Conservation (phyloP, 2,888 invertebrate genomes). For the Arctia plantaginis region DNA sequence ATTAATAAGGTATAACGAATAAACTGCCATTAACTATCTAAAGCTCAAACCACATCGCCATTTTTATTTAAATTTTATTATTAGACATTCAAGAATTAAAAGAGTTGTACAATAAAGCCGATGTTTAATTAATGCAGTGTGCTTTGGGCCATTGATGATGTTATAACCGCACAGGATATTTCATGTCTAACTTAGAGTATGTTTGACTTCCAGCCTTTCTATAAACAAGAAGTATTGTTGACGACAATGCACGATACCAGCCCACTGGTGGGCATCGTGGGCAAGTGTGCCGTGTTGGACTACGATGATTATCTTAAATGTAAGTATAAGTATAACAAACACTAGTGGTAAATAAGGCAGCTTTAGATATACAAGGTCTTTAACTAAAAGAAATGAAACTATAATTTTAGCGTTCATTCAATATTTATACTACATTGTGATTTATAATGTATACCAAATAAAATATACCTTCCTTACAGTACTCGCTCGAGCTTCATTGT, state of each 20-base stretch:
- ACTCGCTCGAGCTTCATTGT: too few species aligned
- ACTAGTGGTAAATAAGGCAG: background rate
- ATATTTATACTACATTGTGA: background rate
- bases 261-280: constrained; percentile 95
- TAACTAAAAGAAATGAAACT: background rate
- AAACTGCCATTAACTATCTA: background rate
- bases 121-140: background rate
- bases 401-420: background rate
- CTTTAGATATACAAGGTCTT: background rate
- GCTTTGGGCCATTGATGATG: constrained; percentile 8
- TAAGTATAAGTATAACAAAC: constrained; percentile 87
- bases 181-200: constrained; percentile 48
- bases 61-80: background rate
- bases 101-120: background rate
- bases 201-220: constrained; percentile 89
- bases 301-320: constrained; percentile 95
- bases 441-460: too few species aligned
- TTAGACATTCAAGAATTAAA: background rate
- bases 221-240: constrained; percentile 96
- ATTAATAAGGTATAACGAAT: constrained; percentile 85
- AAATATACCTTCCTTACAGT: too few species aligned
- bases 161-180: constrained; percentile 3
- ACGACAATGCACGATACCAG: constrained; percentile 97
- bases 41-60: constrained; percentile 14
- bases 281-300: constrained; percentile 96